phyloP scores from a whole-genome alignment of 2,113 vertebrate species.

The Labeo catla region DNA sequence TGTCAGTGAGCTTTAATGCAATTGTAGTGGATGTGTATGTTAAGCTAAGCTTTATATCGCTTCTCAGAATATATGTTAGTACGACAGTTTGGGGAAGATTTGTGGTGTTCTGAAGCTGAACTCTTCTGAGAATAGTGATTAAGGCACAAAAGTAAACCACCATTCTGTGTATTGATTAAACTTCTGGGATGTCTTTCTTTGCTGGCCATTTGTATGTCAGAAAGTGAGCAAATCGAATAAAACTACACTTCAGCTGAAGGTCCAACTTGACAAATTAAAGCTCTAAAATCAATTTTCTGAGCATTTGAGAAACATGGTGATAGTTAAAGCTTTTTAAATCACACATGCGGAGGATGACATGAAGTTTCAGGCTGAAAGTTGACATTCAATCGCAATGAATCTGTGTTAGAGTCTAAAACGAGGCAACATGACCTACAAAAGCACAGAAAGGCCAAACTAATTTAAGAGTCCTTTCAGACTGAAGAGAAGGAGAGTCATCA shows the following conservation, averaged over 20 bases:
- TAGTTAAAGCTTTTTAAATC: not conserved
- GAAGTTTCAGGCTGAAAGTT: not conserved
- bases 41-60: not conserved
- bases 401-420: not conserved
- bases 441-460: not conserved
- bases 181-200: conserved; percentile 5
- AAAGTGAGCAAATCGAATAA: not conserved
- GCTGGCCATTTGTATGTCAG: not conserved
- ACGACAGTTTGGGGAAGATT: not conserved
- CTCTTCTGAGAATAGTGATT: conserved; percentile 6
- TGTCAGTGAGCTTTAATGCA: not conserved
- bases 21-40: not conserved
- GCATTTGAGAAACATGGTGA: not conserved
- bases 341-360: not conserved
- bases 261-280: not conserved
- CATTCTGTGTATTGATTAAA: not conserved
- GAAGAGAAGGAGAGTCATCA: not conserved
- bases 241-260: not conserved
- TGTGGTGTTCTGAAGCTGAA: not conserved
- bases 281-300: not conserved
- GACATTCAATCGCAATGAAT: not conserved
- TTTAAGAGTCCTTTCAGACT: not conserved
- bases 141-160: not conserved
- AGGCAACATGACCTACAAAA: not conserved
- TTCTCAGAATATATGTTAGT: not conserved